Evolutionary conservation across 2,888 invertebrate genomes (phyloP).

Genomic region (Conus canariensis): DNA sequence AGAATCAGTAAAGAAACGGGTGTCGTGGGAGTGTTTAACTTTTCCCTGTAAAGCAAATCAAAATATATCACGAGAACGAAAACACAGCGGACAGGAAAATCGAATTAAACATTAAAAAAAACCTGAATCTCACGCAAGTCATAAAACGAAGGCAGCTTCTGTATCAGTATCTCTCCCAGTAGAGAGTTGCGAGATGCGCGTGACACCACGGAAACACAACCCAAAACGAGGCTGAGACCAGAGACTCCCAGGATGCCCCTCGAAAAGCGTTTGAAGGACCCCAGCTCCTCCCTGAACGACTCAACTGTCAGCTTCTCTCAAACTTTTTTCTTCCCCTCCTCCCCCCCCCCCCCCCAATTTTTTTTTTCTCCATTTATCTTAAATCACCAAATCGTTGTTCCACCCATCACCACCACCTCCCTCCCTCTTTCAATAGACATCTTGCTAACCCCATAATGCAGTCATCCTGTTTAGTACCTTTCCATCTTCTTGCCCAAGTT

Average conservation of each 20-base stretch:
- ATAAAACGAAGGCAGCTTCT: background rate
- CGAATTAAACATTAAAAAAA: background rate
- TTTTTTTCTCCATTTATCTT: too few species aligned
- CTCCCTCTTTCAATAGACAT: too few species aligned
- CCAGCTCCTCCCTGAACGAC: background rate
- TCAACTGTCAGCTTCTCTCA: background rate
- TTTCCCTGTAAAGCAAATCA: background rate
- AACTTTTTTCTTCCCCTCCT: background rate
- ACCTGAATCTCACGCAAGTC: background rate
- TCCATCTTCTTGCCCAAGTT: too few species aligned
- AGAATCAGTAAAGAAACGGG: too few species aligned
- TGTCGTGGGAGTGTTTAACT: background rate
- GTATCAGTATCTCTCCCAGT: background rate
- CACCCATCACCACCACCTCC: too few species aligned
- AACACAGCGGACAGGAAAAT: background rate
- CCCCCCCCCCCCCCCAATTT: too few species aligned
- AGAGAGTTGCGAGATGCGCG: background rate
- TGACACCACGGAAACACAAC: background rate
- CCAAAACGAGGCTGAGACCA: conserved; percentile 6
- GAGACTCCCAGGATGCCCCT: conserved; percentile 5
- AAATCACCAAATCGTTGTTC: too few species aligned
- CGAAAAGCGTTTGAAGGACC: conserved; percentile 4
- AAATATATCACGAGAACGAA: background rate
- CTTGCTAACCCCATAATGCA: too few species aligned
- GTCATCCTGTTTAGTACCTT: too few species aligned